Evolutionary conservation across 2,888 invertebrate species (phyloP).

Genomic region (Rotaria magnacalcarata): DNA sequence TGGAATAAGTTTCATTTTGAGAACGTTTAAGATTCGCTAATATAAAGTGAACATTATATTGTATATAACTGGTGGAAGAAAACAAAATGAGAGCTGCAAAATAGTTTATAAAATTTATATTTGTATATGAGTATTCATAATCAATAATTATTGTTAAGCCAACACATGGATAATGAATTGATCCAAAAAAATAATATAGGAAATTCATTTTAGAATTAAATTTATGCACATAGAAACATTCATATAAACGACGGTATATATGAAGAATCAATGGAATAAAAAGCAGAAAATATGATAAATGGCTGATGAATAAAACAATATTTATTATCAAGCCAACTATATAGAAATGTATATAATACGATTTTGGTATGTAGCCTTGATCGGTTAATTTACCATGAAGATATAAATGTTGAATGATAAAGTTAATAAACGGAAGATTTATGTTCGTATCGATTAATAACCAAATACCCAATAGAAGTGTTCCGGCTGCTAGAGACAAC

Average conservation of each 20-base stretch:
- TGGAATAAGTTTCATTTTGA: not conserved
- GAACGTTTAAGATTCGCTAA: not conserved
- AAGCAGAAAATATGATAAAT: not conserved
- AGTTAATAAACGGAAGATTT: not conserved
- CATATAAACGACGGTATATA: not conserved
- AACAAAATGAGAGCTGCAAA: not conserved
- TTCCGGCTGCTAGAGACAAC: not conserved
- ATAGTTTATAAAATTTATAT: not conserved
- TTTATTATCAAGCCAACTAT: not conserved
- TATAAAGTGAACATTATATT: not conserved
- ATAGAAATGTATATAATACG: slow-evolving; percentile 14
- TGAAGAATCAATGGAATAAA: not conserved
- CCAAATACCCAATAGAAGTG: not conserved
- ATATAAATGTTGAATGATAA: not conserved
- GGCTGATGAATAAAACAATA: not conserved
- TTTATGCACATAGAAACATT: slow-evolving; percentile 15
- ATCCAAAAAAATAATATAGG: not conserved
- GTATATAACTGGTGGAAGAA: not conserved
- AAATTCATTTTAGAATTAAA: not conserved
- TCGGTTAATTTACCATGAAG: not conserved
- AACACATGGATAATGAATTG: not conserved
- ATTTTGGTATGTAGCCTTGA: not conserved
- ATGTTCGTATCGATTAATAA: not conserved
- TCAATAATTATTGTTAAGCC: not conserved
- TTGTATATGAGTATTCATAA: not conserved